These are phyloP conservation scores for Allygus modestus DNA, from an alignment of 2,888 invertebrate genomes.

Conservation along the genomic window DNA sequence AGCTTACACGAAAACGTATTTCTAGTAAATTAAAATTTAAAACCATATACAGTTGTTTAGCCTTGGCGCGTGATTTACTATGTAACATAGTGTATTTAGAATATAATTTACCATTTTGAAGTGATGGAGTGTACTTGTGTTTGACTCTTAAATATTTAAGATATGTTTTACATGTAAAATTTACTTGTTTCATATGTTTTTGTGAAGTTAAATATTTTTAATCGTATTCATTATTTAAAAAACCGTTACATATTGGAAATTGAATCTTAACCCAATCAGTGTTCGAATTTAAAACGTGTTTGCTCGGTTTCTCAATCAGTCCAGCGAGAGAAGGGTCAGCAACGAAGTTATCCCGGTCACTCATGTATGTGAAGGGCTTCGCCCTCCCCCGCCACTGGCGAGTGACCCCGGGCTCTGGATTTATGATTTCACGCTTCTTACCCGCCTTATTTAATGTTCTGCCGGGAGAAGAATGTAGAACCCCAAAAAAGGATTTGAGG, in stretches of 20 bases:
- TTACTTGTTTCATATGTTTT: no score
- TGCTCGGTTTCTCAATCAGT: slow-evolving; percentile 23
- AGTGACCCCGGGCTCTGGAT: slow-evolving; percentile 45
- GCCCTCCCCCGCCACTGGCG: background rate
- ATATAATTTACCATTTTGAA: no score
- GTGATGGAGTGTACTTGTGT: no score
- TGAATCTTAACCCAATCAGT: slow-evolving; percentile 10
- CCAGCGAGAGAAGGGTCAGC: slow-evolving; percentile 21
- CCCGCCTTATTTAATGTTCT: slow-evolving; percentile 56
- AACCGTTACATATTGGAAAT: background rate
- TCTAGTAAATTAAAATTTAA: no score
- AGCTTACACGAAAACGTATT: no score
- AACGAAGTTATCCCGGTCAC: slow-evolving; percentile 50
- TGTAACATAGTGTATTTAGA: no score
- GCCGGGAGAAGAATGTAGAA: slow-evolving; percentile 34
- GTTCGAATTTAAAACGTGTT: slow-evolving; percentile 34
- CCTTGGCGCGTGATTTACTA: no score
- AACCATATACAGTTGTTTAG: no score
- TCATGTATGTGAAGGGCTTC: slow-evolving; percentile 44
- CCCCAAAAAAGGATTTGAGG: slow-evolving; percentile 31
- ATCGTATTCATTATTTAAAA: no score
- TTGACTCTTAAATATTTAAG: no score
- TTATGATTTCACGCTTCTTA: slow-evolving; percentile 56
- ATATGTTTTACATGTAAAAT: no score
- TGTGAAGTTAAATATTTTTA: no score